Conservation (phyloP, 1,140 invertebrate genomes). For the Drosophila fuyamai region DNA sequence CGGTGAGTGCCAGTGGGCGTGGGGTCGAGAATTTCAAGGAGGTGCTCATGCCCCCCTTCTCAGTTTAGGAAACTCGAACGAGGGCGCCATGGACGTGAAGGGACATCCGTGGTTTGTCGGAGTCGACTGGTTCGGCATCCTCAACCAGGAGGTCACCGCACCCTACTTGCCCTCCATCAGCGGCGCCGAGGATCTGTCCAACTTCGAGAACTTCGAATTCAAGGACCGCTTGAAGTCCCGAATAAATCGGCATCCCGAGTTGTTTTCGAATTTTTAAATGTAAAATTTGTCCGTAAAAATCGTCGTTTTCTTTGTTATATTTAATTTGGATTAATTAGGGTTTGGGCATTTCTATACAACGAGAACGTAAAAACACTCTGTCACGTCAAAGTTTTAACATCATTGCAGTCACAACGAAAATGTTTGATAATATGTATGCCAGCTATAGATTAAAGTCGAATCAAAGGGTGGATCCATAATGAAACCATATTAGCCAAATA, state of each 20-base stretch:
- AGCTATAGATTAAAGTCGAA: too few species aligned
- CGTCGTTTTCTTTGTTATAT: neutral
- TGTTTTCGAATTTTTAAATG: constrained; percentile 70
- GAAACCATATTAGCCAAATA: too few species aligned
- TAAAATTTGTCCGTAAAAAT: constrained; percentile 16
- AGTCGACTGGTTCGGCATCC: constrained; percentile 94
- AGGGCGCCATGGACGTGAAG: constrained; percentile 89
- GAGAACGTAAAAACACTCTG: too few species aligned
- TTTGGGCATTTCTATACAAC: too few species aligned
- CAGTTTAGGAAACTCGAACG: constrained; percentile 92
- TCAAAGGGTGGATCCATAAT: too few species aligned
- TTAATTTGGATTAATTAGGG: neutral
- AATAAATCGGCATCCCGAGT: constrained; percentile 65
- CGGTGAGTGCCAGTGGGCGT: constrained; percentile 83
- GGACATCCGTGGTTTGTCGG: constrained; percentile 89
- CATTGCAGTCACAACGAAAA: too few species aligned
- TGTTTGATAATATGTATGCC: too few species aligned
- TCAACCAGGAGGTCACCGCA: constrained; percentile 91
- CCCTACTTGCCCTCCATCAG: constrained; percentile 89
- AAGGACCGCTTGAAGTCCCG: constrained; percentile 47
- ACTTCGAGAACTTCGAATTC: constrained; percentile 51
- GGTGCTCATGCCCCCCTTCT: constrained; percentile 6
- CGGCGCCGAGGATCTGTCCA: constrained; percentile 62
- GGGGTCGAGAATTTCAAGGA: neutral
- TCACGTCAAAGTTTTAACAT: too few species aligned